Base-by-base conservation (phyloP, 2,113 vertebrate genomes). In the Butorides virescens region DNA sequence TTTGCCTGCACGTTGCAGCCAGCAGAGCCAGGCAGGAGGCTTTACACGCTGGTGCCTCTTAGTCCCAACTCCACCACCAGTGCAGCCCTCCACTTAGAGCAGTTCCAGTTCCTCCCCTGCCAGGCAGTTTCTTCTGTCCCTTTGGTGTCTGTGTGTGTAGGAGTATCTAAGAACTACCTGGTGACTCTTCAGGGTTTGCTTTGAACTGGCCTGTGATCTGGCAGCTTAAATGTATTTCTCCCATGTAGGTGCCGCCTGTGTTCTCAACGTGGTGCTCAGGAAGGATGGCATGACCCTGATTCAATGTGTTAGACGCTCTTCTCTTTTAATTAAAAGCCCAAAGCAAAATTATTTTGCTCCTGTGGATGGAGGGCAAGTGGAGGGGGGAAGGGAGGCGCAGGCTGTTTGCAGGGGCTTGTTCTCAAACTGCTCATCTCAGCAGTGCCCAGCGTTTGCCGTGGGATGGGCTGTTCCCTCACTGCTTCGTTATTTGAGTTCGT, bases 401-500 rank as follows among this genome's bases (percentile, higher is more conserved):
- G 47, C 59, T 81, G 52, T 73, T 92, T 65, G 68, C 49, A 36
- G 50, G 19, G 46, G 3, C 7, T 16, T n/a, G 13, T 55, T 73
- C 3, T 7, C 9, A 5, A 15, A 22, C 46, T 22, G 9, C 15
- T 79, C 34, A 23, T 77, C 75, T 53, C n/a, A 11, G 26, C 19
- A 49, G 73, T 5, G 10, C 58, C 22, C 10, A 11, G 5, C 63
- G 39, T 77, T 81, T 71, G 34, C 77, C 0, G 0, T 27, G 58
- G 47, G 52, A 14, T 55, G 29, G 53, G 32, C 32, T 83, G 26
- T 68, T 92, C 22, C 37, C 30, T 76, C 49, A 15, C 6, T 0
- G 0, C 37, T 61, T 70, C 0, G 0, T 58, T 73, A 16, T 53
- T n/a, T 8, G 29, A 27, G 52, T 63, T 67, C 0, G 2, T 65